Evolutionary conservation across 2,888 invertebrate genomes (phyloP), one percentile per base, ranked within the genome.

Genomic region (Cataglyphis cursor): DNA sequence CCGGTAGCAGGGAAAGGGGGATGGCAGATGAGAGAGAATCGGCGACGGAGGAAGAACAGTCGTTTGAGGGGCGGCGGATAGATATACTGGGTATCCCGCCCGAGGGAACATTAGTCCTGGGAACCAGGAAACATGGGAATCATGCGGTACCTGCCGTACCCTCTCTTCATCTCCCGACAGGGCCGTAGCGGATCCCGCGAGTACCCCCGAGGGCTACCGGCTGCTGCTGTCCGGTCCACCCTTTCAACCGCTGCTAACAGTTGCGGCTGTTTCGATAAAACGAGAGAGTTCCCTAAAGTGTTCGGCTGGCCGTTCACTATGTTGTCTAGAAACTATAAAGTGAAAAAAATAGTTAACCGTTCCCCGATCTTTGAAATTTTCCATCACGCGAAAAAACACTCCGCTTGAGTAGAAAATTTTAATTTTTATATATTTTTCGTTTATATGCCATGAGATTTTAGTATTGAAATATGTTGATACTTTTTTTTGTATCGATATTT

Each of bases 41-140:
- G 44, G 59, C 38, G 54, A 65, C 28, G 64, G 44, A 75, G 70
- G 81, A 81, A 83, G 82, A 84, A 44, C 48, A 31, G 65, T 64
- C 73, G 65, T 62, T 72, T 75, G 78, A 86, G 73, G 72, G 82
- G 81, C 59, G 74, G 65, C 28, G 81, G 80, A 76, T 75, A 82
- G 84, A 90, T 89, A 90, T 88, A 89, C 78, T 83, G 66, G 83
- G 82, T 84, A 91, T 92, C 91, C 85, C 80, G 92, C 91, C 92
- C 85, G 86, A 86, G 92, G 93, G 92, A 92, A 91, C 93, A 93
- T 93, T 93, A 93, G 92, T 92, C 91, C 91, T 90, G 90, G 91
- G 89, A 92, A 91, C 88, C 87, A 85, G 89, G 87, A 88, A 84
- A 83, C 90, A 86, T 81, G 86, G 86, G 66, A 83, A 74, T 87